A percentile compares a stretch with the other conserved stretches of the same genome.
Evolutionary conservation across 2,797 vertebrate genomes (phyloP).

Genomic region (Cyprinodon diabolis): DNA sequence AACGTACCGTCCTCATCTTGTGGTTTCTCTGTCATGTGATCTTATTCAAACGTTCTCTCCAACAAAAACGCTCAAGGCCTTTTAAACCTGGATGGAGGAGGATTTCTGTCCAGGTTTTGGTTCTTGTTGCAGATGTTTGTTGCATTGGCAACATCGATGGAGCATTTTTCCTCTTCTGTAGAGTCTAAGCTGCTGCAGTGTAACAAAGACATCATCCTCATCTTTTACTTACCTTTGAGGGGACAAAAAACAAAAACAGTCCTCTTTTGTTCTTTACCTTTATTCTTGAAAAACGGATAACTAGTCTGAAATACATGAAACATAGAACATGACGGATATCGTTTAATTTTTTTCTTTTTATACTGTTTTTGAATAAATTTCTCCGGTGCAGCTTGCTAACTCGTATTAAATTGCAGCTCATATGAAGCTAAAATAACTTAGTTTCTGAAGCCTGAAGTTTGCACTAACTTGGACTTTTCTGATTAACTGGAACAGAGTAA

Average conservation of each 20-base stretch:
- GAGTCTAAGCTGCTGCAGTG: neutral
- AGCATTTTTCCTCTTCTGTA: neutral
- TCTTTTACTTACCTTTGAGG: neutral
- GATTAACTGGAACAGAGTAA: neutral
- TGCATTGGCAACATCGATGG: neutral
- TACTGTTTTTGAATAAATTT: neutral
- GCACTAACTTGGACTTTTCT: conserved; percentile 11
- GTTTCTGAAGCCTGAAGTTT: conserved; percentile 9
- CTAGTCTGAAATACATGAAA: neutral
- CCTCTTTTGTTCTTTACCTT: no score
- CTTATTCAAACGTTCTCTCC: neutral
- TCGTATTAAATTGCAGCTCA: neutral
- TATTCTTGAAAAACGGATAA: neutral
- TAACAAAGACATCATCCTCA: neutral
- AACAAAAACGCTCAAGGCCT: neutral
- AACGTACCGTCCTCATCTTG: neutral
- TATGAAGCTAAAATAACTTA: neutral
- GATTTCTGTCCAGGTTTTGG: neutral
- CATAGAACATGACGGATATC: neutral
- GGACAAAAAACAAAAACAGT: no score
- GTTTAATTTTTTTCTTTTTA: neutral
- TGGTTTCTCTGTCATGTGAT: neutral
- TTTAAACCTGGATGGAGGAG: no score
- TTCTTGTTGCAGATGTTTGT: neutral
- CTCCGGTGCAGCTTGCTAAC: neutral